phyloP scores from a whole-genome alignment of 2,888 invertebrate genomes.

The Conistra vaccinii region DNA sequence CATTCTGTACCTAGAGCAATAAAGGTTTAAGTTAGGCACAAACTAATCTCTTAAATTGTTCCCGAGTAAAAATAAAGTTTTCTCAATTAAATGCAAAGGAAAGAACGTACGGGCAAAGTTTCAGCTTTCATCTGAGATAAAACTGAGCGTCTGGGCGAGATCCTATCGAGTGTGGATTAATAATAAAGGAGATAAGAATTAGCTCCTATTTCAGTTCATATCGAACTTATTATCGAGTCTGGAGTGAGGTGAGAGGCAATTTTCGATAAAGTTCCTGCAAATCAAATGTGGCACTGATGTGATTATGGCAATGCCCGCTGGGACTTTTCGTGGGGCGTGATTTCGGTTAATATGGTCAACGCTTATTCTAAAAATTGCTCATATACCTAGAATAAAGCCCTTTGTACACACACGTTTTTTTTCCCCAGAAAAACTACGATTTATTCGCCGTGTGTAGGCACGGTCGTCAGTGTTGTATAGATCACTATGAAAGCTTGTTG shows the following conservation, averaged over 20 bases:
- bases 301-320: constrained; percentile 45
- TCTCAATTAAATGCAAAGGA: constrained; percentile 83
- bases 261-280: constrained; percentile 48
- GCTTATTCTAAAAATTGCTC: constrained; percentile 19
- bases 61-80: constrained; percentile 81
- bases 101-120: constrained; percentile 84
- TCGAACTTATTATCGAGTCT: constrained; percentile 48
- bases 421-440: too few species aligned
- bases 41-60: constrained; percentile 79
- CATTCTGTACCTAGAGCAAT: constrained; percentile 42
- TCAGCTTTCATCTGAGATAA: constrained; percentile 84
- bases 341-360: constrained; percentile 35
- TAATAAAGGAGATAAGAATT: constrained; percentile 77
- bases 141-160: constrained; percentile 81
- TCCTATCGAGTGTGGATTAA: constrained; percentile 82
- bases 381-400: not conserved
- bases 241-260: constrained; percentile 37
- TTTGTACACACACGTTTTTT: too few species aligned
- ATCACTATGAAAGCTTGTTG: too few species aligned
- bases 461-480: too few species aligned
- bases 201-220: constrained; percentile 53
- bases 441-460: too few species aligned
- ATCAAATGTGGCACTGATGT: constrained; percentile 47
- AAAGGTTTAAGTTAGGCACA: constrained; percentile 57
- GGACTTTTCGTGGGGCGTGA: constrained; percentile 35